Evolutionary conservation across 2,113 vertebrate species (phyloP).

Genomic region (Helogale parvula): DNA sequence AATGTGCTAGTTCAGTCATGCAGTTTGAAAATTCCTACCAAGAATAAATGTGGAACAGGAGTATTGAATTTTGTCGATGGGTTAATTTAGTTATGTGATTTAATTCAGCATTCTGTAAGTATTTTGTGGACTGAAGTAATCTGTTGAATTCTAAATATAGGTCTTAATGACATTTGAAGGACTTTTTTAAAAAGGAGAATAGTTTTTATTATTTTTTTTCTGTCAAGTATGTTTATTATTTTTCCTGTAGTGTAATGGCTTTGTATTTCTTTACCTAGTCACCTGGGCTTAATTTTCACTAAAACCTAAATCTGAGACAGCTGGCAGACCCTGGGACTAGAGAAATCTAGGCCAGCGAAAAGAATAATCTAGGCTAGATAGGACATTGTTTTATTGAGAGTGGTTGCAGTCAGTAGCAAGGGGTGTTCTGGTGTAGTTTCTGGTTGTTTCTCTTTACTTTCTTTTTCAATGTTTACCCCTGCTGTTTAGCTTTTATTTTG

Average conservation of each 20-base stretch:
- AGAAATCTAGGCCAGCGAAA: neutral
- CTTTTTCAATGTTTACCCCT: neutral
- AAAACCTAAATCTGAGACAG: slow-evolving; percentile 12
- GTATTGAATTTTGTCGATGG: slow-evolving; percentile 22
- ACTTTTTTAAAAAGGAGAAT: neutral
- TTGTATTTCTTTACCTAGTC: neutral
- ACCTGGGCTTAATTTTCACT: slow-evolving; percentile 2
- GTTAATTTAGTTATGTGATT: neutral
- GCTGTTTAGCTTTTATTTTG: slow-evolving; percentile 7
- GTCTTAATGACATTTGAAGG: slow-evolving; percentile 44
- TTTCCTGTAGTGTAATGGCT: slow-evolving; percentile 25
- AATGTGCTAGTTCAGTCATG: neutral
- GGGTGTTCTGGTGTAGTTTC: neutral
- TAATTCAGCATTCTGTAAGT: slow-evolving; percentile 32
- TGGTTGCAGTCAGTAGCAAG: neutral
- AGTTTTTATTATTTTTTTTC: neutral
- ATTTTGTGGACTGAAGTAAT: neutral
- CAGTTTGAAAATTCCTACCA: slow-evolving; percentile 37
- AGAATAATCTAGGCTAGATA: neutral
- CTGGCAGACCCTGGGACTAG: neutral
- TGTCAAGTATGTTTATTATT: neutral
- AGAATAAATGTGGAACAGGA: neutral
- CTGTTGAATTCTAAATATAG: slow-evolving; percentile 46
- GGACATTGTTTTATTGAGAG: neutral
- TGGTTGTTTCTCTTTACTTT: neutral